Evolutionary conservation across 2,797 vertebrate genomes (phyloP), one percentile per base, ranked within the genome.

Genomic region (Lutjanus campechanus): DNA sequence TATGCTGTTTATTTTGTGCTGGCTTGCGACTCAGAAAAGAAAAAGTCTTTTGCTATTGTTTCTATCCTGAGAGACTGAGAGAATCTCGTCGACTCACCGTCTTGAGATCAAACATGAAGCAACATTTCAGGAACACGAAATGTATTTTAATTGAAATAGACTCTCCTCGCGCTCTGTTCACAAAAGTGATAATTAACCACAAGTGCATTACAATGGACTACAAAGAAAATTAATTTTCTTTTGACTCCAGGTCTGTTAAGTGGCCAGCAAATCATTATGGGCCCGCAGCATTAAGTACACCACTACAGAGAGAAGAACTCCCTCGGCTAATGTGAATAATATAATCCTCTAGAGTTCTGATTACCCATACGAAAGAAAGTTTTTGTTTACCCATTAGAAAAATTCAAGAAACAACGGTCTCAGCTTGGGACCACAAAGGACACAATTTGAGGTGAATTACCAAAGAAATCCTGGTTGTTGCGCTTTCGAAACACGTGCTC

Each of bases 141-240:
- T 60, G 15, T 44, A 46, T 71, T 71, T 36, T 1, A 49, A 41
- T 40, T 50, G 20, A 49, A 7, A 50, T 49, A 19, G 4, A 64
- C 4, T 61, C 58, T 25, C 5, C 17, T 63, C 1, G 1, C 25
- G 16, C n/a, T 44, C 51, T 55, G n/a, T 40, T 62, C 61, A 36
- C 20, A 55, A 22, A 44, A 51, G 2, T 7, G 20, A 63, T 75
- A 53, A 66, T 80, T 76, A 58, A 20, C 40, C 55, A 78, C 59
- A 72, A 47, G 43, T 70, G 15, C 20, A 64, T 73, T 51, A 50
- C 25, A 53, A 13, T 12, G 8, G 43, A 68, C 22, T 11, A 62
- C 36, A 62, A 77, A 62, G 25, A 73, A 73, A 73, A 74, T 56
- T 1, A 0, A 64, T 81, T 81, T 77, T 69, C 25, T 68, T 51